These are phyloP conservation scores for Prorops nasuta DNA, from an alignment of 1,140 invertebrate species.

Conservation along the genomic window DNA sequence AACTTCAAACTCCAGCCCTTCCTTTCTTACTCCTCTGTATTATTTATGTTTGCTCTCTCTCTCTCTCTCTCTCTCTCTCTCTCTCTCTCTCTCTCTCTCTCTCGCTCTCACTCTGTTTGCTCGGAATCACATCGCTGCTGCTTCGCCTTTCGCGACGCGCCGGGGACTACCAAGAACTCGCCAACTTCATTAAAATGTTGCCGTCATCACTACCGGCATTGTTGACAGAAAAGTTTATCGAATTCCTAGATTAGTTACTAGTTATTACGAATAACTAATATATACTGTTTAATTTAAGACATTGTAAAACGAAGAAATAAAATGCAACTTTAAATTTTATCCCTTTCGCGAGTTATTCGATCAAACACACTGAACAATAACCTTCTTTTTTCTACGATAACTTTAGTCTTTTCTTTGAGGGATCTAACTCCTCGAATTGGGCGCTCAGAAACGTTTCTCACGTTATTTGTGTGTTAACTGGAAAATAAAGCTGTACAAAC, in stretches of 20 bases:
- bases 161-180: slow-evolving; percentile 34
- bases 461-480: too few species aligned
- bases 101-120: slow-evolving; percentile 26
- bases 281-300: slow-evolving; percentile 13
- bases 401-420: too few species aligned
- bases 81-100: slow-evolving; percentile 8
- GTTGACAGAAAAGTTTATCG: slow-evolving; percentile 18
- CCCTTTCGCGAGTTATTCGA: neutral
- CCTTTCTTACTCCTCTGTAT: too few species aligned
- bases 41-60: slow-evolving; percentile 17
- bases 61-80: slow-evolving; percentile 8
- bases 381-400: too few species aligned
- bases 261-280: slow-evolving; percentile 18
- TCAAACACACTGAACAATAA: neutral
- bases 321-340: neutral
- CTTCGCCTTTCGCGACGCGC: neutral
- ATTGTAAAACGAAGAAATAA: neutral
- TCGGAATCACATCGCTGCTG: slow-evolving; percentile 29
- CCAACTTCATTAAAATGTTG: slow-evolving; percentile 45
- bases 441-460: too few species aligned
- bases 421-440: too few species aligned
- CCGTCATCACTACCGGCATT: slow-evolving; percentile 26
- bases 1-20: slow-evolving; percentile 8
- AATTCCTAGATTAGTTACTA: slow-evolving; percentile 1
- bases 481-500: too few species aligned